Base-by-base conservation (phyloP, 2,888 invertebrate genomes). In the Ectropis crepuscularia region DNA sequence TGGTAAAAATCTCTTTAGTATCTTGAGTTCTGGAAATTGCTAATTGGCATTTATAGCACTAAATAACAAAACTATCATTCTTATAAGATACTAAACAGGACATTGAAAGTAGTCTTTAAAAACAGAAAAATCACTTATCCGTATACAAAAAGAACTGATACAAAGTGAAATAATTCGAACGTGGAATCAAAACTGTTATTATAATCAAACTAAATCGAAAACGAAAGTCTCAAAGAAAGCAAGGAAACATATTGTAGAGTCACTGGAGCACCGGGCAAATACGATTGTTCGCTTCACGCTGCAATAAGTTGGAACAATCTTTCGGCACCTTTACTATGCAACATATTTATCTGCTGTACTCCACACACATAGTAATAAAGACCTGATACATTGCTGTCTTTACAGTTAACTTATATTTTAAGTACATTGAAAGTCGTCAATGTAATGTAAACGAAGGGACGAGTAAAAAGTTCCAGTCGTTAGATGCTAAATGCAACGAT, bases 211-310 rank as follows among this genome's bases (percentile, higher is more conserved):
- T 80, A 79, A 76, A 83, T 80, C 68, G 86, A 89, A 91, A 90
- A 72, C 78, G 90, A 90, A 90, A 89, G 90, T 88, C 75, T 70
- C 77, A 83, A 82, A 81, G 82, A 84, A 85, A 83, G 80, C 81
- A 83, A 78, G 79, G 80, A 81, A 82, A 79, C 81, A 80, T 85
- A 82, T 86, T 87, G 87, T 87, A 80, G 79, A 90, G 90, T 89
- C 88, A 90, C 85, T 90, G 75, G 89, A 88, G 85, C 88, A 89
- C 82, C 78, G 82, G 82, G 86, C 86, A 86, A 87, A 80, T 77
- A 80, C 80, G 82, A 88, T 89, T 89, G 89, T 87, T 86, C 79
- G 77, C 78, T 80, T 77, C 79, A 78, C 80, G 78, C 80, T 83
- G 64, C 64, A 65, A 68, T 63, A 57, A 61, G 45, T 57, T 62